Percentiles rank a stretch among this genome's conserved stretches.
Conservation (phyloP, 2,113 vertebrate species). For the Microtus richardsoni region DNA sequence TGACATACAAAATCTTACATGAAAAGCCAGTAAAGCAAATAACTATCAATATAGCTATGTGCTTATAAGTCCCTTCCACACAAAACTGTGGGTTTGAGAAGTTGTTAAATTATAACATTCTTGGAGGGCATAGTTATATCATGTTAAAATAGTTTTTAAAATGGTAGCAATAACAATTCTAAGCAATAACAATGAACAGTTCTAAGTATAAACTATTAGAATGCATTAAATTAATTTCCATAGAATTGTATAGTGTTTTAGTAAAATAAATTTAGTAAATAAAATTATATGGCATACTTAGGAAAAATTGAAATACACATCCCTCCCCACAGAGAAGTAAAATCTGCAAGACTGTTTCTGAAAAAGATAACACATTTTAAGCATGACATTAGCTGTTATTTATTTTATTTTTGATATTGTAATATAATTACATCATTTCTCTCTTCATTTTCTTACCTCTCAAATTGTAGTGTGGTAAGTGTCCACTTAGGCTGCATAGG, state of each 20-base stretch:
- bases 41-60: neutral
- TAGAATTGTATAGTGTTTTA: neutral
- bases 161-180: neutral
- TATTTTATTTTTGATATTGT: neutral
- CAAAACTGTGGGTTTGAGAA: neutral
- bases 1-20: neutral
- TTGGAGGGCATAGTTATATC: neutral
- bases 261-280: neutral
- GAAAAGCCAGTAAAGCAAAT: neutral
- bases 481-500: too few relatives aligned
- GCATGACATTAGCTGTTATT: neutral
- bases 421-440: neutral
- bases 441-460: neutral
- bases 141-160: neutral
- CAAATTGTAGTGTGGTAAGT: neutral
- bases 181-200: neutral
- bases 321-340: neutral
- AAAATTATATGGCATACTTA: neutral
- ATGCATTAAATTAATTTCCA: neutral
- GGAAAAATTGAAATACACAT: neutral
- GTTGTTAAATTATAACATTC: neutral
- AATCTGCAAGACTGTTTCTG: neutral
- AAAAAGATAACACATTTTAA: neutral
- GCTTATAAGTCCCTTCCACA: neutral
- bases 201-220: neutral